Evolutionary conservation across 2,797 vertebrate genomes (phyloP), one percentile per base, ranked within the genome.

Genomic region (Poeciliopsis infans): DNA sequence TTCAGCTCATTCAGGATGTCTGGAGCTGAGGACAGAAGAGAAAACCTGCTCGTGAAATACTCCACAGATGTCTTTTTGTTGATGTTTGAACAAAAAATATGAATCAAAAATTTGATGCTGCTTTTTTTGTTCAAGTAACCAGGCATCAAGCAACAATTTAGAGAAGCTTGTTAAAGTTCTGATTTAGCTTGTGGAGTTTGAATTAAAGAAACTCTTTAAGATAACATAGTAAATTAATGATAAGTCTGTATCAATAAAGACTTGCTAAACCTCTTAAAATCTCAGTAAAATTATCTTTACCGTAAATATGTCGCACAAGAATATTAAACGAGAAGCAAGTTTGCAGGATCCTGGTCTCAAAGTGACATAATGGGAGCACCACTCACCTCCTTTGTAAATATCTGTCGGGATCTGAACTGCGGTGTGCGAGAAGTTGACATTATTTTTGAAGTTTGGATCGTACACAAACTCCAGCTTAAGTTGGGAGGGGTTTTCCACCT

Each of bases 391-490:
- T 96, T 99, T 99, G 93, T 99, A 99, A 95, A 99, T 99, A 90
- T 99, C 98, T 0, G 98, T 99, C 72, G 98, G 98, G 90, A 99
- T 99, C 96, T 99, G 98, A 80, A 99, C 98, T 0, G 98, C 98
- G 0, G 98, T 97, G n/a, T 98, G 97, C 0, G 97, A 99, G 85
- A 99, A 99, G 96, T 99, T 99, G 92, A 99, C 98, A 64, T 97
- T 97, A 88, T 98, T 98, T 94, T 98, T 99, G 95, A 99, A 99
- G 95, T 98, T 98, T 15, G 95, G 89, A 28, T 99, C 98, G 0
- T 98, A 98, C 0, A 97, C 95, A 92, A 99, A 99, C 84, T 99
- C 97, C 94, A 99, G 92, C 92, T 98, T 97, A 85, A 99, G 95
- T 76, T 97, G 96, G 71, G 95, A 97, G 51, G 96, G 96, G 82